phyloP scores from a whole-genome alignment of 2,113 vertebrate genomes.

The Tragelaphus imberbis region DNA sequence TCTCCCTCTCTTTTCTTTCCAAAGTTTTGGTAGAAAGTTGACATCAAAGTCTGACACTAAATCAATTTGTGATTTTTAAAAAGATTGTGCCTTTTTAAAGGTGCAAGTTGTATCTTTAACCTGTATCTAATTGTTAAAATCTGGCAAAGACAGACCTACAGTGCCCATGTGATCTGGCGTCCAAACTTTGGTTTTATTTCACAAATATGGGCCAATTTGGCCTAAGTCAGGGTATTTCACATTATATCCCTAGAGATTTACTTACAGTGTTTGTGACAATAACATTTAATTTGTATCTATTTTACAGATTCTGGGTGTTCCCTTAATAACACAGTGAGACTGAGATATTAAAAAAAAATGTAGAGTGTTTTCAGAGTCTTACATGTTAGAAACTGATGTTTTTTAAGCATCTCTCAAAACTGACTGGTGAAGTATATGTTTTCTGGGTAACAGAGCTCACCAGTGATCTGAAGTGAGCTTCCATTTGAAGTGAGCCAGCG shows the following conservation, averaged over 20 bases:
- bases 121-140: not conserved
- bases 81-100: not conserved
- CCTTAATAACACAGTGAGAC: not conserved
- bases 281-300: not conserved
- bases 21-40: not conserved
- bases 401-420: not conserved
- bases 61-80: not conserved
- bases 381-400: not conserved
- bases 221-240: not conserved
- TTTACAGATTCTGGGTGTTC: not conserved
- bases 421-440: not conserved
- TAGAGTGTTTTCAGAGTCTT: not conserved
- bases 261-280: not conserved
- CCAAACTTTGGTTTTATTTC: slow-evolving; percentile 20
- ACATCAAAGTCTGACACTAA: not conserved
- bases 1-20: not conserved
- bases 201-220: not conserved
- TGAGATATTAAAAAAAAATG: not conserved
- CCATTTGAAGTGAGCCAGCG: not conserved
- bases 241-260: not conserved
- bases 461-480: not conserved
- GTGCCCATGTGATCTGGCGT: not conserved
- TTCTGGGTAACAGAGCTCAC: not conserved
- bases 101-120: not conserved
- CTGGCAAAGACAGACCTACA: not conserved